phyloP scores from a whole-genome alignment of 2,888 invertebrate genomes.

The Bursaphelenchus okinawaensis region DNA sequence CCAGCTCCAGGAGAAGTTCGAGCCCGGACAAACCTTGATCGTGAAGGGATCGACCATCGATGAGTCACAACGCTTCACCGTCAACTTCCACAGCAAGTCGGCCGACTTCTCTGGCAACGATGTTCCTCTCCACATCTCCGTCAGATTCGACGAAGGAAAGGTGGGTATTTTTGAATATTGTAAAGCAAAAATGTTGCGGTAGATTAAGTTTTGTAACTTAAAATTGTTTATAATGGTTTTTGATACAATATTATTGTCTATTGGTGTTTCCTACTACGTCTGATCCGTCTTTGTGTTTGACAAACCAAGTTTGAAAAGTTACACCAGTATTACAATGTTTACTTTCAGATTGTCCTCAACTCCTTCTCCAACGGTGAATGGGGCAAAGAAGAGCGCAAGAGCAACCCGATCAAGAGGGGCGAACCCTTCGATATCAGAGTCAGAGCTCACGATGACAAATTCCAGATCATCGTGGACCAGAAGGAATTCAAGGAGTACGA shows the following conservation, averaged over 20 bases:
- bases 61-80: constrained; percentile 39
- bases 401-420: constrained; percentile 52
- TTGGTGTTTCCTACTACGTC: background rate
- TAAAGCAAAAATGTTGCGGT: background rate
- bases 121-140: constrained; percentile 53
- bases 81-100: constrained; percentile 52
- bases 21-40: constrained; percentile 56
- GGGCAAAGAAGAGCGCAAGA: constrained; percentile 57
- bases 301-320: background rate
- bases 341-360: constrained; percentile 45
- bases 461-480: constrained; percentile 49
- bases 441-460: constrained; percentile 48
- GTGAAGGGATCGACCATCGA: constrained; percentile 52
- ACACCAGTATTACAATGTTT: background rate
- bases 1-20: constrained; percentile 54
- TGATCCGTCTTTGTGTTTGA: background rate
- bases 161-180: constrained; percentile 19
- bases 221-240: background rate
- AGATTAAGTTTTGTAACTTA: background rate
- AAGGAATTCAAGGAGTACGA: constrained; percentile 57
- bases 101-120: constrained; percentile 57
- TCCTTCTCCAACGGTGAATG: constrained; percentile 55
- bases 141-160: constrained; percentile 57
- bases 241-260: background rate
- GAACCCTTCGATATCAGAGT: constrained; percentile 55